Percentiles rank a stretch among this genome's conserved stretches.
These are phyloP conservation scores for Drosophila neotestacea DNA, from an alignment of 2,888 invertebrate species.

Conservation along the genomic window DNA sequence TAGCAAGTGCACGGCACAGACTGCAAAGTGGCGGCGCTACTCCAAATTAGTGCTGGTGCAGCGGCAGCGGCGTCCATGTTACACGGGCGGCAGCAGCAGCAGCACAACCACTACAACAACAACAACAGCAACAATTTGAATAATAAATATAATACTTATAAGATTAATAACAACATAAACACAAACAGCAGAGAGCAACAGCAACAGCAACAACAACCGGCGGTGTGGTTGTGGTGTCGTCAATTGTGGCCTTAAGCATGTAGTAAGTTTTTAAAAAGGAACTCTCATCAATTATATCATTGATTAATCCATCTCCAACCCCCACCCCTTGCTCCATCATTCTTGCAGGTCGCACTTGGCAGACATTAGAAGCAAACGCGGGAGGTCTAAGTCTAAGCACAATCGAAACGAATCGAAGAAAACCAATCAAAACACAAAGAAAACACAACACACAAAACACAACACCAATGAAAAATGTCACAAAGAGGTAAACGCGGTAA, in stretches of 20 bases:
- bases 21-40: slow-evolving; percentile 81
- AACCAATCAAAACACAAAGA: slow-evolving; percentile 62
- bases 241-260: slow-evolving; percentile 83
- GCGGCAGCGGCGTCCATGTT: slow-evolving; percentile 77
- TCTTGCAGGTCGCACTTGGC: slow-evolving; percentile 54
- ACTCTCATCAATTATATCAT: slow-evolving; percentile 26
- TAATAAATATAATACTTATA: slow-evolving; percentile 29
- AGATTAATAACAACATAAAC: slow-evolving; percentile 38
- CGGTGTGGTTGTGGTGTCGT: slow-evolving; percentile 75
- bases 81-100: slow-evolving; percentile 69
- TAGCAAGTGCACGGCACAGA: slow-evolving; percentile 72
- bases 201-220: slow-evolving; percentile 67
- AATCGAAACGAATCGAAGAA: slow-evolving; percentile 49
- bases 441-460: slow-evolving; percentile 62
- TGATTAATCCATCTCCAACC: slow-evolving; percentile 22
- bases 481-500: slow-evolving; percentile 92
- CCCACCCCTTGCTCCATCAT: background rate
- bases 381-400: slow-evolving; percentile 61
- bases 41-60: slow-evolving; percentile 77
- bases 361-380: slow-evolving; percentile 47
- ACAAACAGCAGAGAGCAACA: slow-evolving; percentile 35
- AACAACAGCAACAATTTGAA: slow-evolving; percentile 41
- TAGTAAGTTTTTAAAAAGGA: slow-evolving; percentile 67
- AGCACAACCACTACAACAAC: slow-evolving; percentile 58
- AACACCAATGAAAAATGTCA: slow-evolving; percentile 87